Conservation (phyloP, 2,113 vertebrate genomes). For the Megaceryle torquata region DNA sequence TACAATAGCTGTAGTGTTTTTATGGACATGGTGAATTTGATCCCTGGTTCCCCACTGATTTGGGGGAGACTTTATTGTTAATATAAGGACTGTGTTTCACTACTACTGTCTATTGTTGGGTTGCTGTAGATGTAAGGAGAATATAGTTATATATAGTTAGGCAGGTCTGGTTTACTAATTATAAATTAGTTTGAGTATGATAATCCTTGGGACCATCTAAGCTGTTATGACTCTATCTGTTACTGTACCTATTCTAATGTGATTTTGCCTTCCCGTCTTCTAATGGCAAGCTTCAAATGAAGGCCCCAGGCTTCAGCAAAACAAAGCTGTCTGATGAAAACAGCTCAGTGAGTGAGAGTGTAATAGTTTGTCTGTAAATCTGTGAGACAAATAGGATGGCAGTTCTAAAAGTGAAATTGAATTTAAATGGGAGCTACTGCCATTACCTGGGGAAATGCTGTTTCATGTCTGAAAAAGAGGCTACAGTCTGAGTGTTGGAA, state of each 20-base stretch:
- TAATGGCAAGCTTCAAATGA: not conserved
- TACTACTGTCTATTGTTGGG: not conserved
- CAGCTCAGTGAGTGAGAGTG: not conserved
- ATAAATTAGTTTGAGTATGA: not conserved
- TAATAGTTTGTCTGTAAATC: not conserved
- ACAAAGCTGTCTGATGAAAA: not conserved
- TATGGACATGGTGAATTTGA: not conserved
- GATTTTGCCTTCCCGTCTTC: not conserved
- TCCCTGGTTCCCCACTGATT: not conserved
- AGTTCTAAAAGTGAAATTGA: not conserved
- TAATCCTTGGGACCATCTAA: not conserved
- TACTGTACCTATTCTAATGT: not conserved
- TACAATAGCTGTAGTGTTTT: not conserved
- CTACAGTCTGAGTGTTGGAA: not conserved
- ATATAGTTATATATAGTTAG: not conserved
- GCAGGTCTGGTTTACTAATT: not conserved
- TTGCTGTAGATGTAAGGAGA: not conserved
- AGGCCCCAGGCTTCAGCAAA: not conserved
- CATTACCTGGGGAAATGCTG: not conserved
- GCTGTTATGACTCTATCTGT: not conserved
- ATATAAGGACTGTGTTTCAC: not conserved
- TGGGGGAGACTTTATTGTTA: not conserved
- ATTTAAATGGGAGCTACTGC: not conserved
- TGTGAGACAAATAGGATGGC: not conserved
- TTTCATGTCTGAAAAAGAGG: not conserved